A percentile compares a stretch with the other conserved stretches of the same genome.
phyloP scores from a whole-genome alignment of 2,113 vertebrate species.

The Rhinoderma darwinii region DNA sequence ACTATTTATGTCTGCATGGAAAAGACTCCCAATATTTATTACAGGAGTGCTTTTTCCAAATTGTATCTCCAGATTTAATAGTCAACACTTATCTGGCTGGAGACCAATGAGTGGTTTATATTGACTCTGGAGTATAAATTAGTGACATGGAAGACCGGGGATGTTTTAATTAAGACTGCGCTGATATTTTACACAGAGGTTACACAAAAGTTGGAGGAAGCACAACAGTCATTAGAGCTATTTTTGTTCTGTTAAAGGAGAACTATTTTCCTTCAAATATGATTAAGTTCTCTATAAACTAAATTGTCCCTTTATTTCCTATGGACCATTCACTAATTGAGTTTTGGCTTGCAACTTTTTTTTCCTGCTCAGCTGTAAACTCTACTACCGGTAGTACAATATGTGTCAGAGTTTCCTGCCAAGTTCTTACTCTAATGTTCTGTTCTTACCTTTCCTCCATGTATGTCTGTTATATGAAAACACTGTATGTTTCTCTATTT shows the following conservation, averaged over 20 bases:
- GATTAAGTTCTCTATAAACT: conserved; percentile 12
- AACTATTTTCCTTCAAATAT: conserved; percentile 13
- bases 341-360: neutral
- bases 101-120: conserved; percentile 51
- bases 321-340: neutral
- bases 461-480: neutral
- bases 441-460: neutral
- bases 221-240: conserved; percentile 1
- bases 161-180: conserved; percentile 19
- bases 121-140: conserved; percentile 59
- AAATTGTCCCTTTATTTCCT: conserved; percentile 24
- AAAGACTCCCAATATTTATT: conserved; percentile 57
- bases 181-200: conserved; percentile 33
- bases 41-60: conserved; percentile 50
- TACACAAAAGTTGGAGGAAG: conserved; percentile 14
- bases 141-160: conserved; percentile 27
- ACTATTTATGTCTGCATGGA: conserved; percentile 56
- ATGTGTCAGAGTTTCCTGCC: neutral
- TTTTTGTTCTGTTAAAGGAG: neutral
- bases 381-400: no score
- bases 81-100: conserved; percentile 48
- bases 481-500: neutral
- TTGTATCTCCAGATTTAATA: conserved; percentile 55
- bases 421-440: neutral
- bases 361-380: conserved; percentile 1